Conservation (phyloP, 35 echinoderm and acorn worm species). For the Holothuria glaberrima region DNA sequence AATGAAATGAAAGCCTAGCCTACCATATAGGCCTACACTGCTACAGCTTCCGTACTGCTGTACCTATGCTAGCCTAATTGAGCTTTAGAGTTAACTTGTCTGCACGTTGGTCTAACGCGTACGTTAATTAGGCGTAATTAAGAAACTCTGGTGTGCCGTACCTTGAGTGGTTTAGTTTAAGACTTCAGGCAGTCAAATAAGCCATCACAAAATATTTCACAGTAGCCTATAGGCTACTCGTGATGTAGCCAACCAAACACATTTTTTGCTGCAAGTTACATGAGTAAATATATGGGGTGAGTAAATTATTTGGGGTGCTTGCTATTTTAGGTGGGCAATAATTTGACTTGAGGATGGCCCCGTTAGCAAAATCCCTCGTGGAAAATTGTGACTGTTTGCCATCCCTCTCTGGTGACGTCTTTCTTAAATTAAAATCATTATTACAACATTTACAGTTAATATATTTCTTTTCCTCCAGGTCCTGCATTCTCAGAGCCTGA, state of each 20-base stretch:
- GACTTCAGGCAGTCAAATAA: background rate
- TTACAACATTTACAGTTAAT: background rate
- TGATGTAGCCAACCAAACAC: background rate
- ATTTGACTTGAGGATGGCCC: background rate
- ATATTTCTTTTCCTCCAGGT: slow-evolving; percentile 7
- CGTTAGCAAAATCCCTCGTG: background rate
- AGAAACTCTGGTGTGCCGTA: background rate
- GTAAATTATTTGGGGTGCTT: background rate
- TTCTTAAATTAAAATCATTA: background rate
- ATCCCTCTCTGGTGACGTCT: background rate
- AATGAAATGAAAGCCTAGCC: background rate
- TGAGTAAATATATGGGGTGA: background rate
- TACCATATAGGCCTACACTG: too few species aligned
- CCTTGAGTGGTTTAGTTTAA: background rate
- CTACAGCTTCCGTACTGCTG: background rate
- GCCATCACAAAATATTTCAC: background rate
- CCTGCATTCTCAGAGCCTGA: slow-evolving; percentile 1
- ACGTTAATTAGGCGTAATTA: slow-evolving; percentile 3
- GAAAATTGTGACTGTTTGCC: background rate
- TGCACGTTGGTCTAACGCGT: background rate
- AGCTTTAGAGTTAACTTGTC: background rate
- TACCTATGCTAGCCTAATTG: background rate
- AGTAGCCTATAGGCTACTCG: background rate
- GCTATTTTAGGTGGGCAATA: background rate
- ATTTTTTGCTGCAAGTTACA: background rate